Evolutionary conservation across 2,888 invertebrate species (phyloP).

Genomic region (Sphecodes monilicornis): DNA sequence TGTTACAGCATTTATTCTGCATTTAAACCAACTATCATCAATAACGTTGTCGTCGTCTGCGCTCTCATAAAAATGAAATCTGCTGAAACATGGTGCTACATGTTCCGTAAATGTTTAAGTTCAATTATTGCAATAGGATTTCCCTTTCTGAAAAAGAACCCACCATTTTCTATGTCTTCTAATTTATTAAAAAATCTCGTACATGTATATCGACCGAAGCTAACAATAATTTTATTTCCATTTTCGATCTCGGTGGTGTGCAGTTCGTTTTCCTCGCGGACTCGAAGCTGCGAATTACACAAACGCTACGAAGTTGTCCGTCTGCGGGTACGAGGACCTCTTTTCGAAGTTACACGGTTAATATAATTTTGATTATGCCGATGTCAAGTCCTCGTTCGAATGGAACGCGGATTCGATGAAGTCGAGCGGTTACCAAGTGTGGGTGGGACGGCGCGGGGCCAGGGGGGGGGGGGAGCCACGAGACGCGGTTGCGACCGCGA

Average conservation of each 20-base stretch:
- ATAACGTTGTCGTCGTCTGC: neutral
- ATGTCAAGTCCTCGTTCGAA: neutral
- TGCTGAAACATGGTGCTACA: neutral
- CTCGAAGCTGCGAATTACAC: neutral
- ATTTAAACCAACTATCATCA: too few relatives aligned
- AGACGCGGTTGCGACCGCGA: neutral
- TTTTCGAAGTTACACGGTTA: neutral
- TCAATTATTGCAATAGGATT: neutral
- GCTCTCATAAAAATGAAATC: neutral
- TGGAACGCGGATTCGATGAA: constrained; percentile 1
- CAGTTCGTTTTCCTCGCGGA: neutral
- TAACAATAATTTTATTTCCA: neutral
- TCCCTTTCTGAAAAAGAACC: neutral
- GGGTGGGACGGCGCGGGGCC: neutral
- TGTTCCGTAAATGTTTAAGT: neutral
- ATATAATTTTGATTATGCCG: constrained; percentile 8
- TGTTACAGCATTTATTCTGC: neutral
- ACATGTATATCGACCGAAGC: neutral
- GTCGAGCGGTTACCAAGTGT: neutral
- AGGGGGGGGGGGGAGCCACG: neutral
- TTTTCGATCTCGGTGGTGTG: neutral
- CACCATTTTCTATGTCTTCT: neutral
- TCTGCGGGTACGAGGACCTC: neutral
- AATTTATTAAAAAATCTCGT: neutral
- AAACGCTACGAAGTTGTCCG: neutral